Percentiles rank a stretch among this genome's conserved stretches.
Conservation (phyloP, 2,113 vertebrate species). For the Pluvialis apricaria region DNA sequence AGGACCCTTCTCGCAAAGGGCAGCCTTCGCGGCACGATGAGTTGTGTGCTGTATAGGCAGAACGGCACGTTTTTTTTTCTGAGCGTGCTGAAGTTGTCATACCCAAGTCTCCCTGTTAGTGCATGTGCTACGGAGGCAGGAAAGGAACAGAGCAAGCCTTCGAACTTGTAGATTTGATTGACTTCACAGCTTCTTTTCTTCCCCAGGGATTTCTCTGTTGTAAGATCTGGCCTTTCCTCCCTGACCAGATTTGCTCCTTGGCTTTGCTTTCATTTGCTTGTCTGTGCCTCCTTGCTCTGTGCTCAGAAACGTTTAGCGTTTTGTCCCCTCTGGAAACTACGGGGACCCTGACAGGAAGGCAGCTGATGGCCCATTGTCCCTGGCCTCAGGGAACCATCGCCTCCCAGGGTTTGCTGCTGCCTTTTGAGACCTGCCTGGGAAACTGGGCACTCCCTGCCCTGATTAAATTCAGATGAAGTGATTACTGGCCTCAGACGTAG, state of each 20-base stretch:
- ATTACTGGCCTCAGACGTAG: not conserved
- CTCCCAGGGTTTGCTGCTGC: not conserved
- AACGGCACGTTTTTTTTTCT: not conserved
- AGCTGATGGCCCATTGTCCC: not conserved
- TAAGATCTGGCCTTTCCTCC: not conserved
- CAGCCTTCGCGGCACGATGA: fast-evolving
- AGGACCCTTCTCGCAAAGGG: not conserved
- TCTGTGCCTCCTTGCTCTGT: not conserved
- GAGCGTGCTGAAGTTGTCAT: not conserved
- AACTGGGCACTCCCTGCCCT: not conserved
- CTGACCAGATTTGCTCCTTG: not conserved
- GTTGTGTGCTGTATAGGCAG: not conserved
- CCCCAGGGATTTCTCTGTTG: not conserved
- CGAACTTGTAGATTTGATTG: not conserved
- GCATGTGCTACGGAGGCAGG: not conserved
- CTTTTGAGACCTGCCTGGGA: not conserved
- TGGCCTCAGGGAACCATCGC: not conserved
- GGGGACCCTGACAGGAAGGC: not conserved
- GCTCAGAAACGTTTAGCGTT: not conserved
- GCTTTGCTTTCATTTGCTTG: not conserved
- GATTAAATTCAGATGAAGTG: not conserved
- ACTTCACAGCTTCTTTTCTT: not conserved
- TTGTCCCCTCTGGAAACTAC: not conserved
- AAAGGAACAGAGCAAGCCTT: not conserved
- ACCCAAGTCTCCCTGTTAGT: not conserved